These are phyloP conservation scores for Andrena camellia DNA, from an alignment of 2,888 invertebrate species.

Conservation along the genomic window DNA sequence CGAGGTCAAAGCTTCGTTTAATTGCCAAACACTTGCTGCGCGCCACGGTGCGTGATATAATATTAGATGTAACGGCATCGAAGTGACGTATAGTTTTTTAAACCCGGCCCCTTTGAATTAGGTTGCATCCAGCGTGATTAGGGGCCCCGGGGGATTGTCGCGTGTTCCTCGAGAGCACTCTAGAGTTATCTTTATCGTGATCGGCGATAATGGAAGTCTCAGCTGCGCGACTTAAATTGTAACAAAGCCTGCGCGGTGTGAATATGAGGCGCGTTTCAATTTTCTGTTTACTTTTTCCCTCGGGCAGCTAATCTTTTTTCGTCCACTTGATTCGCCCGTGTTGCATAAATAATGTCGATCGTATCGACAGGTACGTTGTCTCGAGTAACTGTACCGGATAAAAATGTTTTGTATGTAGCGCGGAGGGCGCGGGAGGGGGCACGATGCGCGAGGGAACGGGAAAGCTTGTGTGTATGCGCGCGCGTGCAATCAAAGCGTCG, in stretches of 20 bases:
- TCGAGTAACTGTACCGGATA: conserved; percentile 54
- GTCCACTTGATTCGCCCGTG: background rate
- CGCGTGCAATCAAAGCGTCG: conserved; percentile 25
- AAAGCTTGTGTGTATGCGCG: background rate
- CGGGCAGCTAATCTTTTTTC: conserved; percentile 11
- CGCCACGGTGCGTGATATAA: conserved; percentile 55
- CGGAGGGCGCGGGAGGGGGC: conserved; percentile 11
- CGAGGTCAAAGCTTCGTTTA: conserved; percentile 70
- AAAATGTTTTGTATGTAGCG: conserved; percentile 40
- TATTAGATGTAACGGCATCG: conserved; percentile 51
- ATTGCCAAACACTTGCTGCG: conserved; percentile 65
- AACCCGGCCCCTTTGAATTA: conserved; percentile 12
- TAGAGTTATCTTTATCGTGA: background rate
- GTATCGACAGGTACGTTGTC: conserved; percentile 42
- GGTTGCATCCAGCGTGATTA: conserved; percentile 8
- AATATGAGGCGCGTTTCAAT: background rate
- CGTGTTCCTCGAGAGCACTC: background rate
- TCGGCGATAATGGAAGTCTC: background rate
- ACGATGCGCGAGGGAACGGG: conserved; percentile 15
- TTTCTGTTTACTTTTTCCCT: background rate
- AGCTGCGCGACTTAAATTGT: conserved; percentile 6
- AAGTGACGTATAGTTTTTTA: conserved; percentile 21
- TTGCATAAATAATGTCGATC: conserved; percentile 27
- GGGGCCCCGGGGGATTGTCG: conserved; percentile 3
- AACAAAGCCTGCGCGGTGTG: too few relatives aligned